Percentiles rank a stretch among this genome's conserved stretches.
Evolutionary conservation across 2,888 invertebrate genomes (phyloP).

Genomic region (Nymphalis polychloros): DNA sequence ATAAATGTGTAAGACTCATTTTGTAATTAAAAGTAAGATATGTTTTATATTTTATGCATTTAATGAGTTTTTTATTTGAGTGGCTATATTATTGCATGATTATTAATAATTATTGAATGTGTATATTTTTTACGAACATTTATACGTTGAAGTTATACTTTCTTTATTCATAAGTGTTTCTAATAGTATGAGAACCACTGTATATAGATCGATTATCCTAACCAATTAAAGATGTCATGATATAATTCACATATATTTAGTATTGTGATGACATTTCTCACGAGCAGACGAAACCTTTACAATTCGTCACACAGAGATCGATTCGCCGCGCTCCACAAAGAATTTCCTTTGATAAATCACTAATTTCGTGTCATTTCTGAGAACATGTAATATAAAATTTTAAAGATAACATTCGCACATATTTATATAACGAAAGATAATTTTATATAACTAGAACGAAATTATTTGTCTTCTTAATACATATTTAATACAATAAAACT

Average conservation of each 20-base stretch:
- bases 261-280: slow-evolving; percentile 6
- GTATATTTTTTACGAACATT: too few species aligned
- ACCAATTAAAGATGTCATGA: not conserved
- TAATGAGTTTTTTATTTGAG: too few species aligned
- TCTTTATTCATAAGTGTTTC: too few species aligned
- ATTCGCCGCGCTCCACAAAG: slow-evolving; percentile 15
- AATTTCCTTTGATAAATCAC: slow-evolving; percentile 19
- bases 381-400: slow-evolving; percentile 9
- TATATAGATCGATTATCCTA: not conserved
- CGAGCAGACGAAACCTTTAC: slow-evolving; percentile 3
- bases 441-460: not conserved
- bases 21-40: too few species aligned
- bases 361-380: slow-evolving; percentile 10
- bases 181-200: too few species aligned
- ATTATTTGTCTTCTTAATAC: not conserved
- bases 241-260: not conserved
- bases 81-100: too few species aligned
- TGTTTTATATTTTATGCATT: too few species aligned
- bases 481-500: not conserved
- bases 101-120: too few species aligned
- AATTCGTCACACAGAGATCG: slow-evolving; percentile 13
- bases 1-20: too few species aligned
- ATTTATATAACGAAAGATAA: too few species aligned
- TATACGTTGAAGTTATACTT: too few species aligned
- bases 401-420: slow-evolving; percentile 1